Conservation (phyloP, 2,113 vertebrate genomes). For the Entelurus aequoreus region DNA sequence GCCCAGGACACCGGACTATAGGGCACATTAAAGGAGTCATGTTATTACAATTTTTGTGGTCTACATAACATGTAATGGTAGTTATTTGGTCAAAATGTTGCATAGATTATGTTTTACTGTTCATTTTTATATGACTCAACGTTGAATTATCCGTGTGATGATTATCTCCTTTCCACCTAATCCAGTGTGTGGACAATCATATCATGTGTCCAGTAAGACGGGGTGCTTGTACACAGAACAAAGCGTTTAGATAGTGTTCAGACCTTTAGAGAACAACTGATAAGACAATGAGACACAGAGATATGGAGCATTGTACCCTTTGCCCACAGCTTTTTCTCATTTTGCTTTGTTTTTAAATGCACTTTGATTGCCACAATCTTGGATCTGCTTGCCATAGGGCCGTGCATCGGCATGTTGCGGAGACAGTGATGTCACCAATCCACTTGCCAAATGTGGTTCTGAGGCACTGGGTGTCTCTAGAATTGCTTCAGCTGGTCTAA, state of each 20-base stretch:
- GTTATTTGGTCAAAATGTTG: too few species aligned
- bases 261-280: constrained; percentile 5
- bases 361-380: neutral
- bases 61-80: too few species aligned
- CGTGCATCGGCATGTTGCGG: constrained; percentile 29
- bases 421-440: constrained; percentile 56
- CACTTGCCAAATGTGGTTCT: constrained; percentile 48
- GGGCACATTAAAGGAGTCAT: too few species aligned
- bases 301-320: constrained; percentile 21
- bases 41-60: too few species aligned
- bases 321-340: constrained; percentile 15
- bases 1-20: too few species aligned
- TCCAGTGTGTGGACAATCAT: constrained; percentile 38
- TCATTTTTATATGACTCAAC: constrained; percentile 44
- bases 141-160: constrained; percentile 44
- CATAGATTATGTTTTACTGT: constrained; percentile 9
- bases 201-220: constrained; percentile 5
- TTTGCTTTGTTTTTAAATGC: constrained; percentile 6
- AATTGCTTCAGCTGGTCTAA: constrained; percentile 11
- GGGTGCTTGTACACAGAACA: constrained; percentile 6
- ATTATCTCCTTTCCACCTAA: constrained; percentile 50
- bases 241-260: constrained; percentile 1
- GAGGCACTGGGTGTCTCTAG: constrained; percentile 25
- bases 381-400: constrained; percentile 48
- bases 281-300: neutral